Base-by-base conservation (phyloP, 2,888 invertebrate genomes). In the Apotomis betuletana region DNA sequence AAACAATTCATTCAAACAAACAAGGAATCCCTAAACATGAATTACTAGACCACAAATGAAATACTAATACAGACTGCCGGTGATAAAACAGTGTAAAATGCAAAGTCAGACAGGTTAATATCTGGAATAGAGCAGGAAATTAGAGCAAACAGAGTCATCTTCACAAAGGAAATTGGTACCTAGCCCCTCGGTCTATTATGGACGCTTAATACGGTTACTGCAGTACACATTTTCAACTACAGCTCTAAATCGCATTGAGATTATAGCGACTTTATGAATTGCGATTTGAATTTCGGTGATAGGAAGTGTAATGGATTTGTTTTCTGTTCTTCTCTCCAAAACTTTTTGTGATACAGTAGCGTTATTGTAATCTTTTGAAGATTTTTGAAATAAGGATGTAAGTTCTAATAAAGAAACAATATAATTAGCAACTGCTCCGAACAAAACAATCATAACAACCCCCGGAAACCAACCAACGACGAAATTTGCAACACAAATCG, bases 401-500 rank as follows among this genome's bases (percentile, higher is more conserved):
- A 55, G 46, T 46, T n/a, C 46, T 46, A n/a, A 38, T 38, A 41
- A 54, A 57, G 46, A 10, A 57, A 57, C n/a, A 55, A 55, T 67
- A 71, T 44, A 36, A 57, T 61, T 44, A 60, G 55, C 51, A 44
- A 65, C 58, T 13, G 58, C 44, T 52, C 41, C 51, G n/a, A 73
- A 63, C 59, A 59, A 72, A 68, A 72, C 62, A 59, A 72, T 59
- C 58, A 67, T 60, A 60, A 67, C 59, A 65, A 65, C 65, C 55
- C 65, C 46, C 67, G 67, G 67, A 63, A 68, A 68, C 52, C 38
- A 58, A 51, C 57, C 58, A 67, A 63, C 76, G 74, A 76, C 74
- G 74, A 81, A 91, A 92, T 91, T 92, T 90, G 92, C 92, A 92
- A 91, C 86, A 87, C 91, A 92, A 92, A 92, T 92, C 90, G 90